Conservation (phyloP, 2,888 invertebrate genomes). For the Falcaria lacertinaria region DNA sequence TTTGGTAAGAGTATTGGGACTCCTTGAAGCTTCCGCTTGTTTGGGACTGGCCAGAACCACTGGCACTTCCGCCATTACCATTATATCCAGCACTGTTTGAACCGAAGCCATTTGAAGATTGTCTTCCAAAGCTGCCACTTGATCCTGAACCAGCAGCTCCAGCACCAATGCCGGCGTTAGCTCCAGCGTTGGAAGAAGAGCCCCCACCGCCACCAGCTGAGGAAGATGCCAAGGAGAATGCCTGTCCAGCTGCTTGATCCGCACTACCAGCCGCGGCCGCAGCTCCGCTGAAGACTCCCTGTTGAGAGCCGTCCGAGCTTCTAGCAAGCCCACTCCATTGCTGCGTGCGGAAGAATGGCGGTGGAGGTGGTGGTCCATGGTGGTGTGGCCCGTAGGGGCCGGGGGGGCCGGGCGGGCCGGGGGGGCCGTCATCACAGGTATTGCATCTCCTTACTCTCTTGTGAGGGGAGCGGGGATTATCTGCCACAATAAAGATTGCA, state of each 20-base stretch:
- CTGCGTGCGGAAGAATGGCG: slow-evolving; percentile 38
- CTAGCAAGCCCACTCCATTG: slow-evolving; percentile 52
- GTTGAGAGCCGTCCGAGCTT: slow-evolving; percentile 31
- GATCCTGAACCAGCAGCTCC: slow-evolving; percentile 2
- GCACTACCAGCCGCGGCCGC: slow-evolving; percentile 34
- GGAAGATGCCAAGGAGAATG: slow-evolving; percentile 38
- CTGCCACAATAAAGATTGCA: slow-evolving; percentile 23
- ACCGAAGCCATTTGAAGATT: not conserved
- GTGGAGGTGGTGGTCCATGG: slow-evolving; percentile 19
- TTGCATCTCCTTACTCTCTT: slow-evolving; percentile 29
- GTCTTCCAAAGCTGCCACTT: not conserved
- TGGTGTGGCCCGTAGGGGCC: slow-evolving; percentile 8
- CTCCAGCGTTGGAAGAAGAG: not conserved
- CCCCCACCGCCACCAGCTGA: slow-evolving; percentile 7
- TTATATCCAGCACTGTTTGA: not conserved
- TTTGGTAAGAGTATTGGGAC: not conserved
- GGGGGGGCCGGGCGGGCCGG: slow-evolving; percentile 11
- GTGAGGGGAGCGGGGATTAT: slow-evolving; percentile 15
- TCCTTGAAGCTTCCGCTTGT: no score
- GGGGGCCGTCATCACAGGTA: slow-evolving; percentile 13
- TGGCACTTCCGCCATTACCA: not conserved
- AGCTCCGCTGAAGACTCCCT: slow-evolving; percentile 51
- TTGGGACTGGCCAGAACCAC: not conserved
- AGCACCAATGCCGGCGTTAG: slow-evolving; percentile 7
- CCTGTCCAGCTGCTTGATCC: slow-evolving; percentile 32